phyloP scores from a whole-genome alignment of 2,888 invertebrate species.

The Caenorhabditis macrosperma region DNA sequence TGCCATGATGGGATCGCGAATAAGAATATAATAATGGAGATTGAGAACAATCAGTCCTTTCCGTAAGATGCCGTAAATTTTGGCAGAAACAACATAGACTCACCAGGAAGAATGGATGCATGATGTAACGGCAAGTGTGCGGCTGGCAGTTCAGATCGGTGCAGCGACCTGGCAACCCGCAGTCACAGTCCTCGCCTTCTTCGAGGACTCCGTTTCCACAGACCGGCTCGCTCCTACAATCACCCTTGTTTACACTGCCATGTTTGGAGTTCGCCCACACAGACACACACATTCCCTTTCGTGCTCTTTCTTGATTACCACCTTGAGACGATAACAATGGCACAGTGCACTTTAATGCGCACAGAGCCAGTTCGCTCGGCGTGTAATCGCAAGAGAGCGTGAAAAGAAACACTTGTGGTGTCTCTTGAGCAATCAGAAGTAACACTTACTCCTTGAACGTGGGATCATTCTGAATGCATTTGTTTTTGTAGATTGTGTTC shows the following conservation, averaged over 20 bases:
- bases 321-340: constrained; percentile 37
- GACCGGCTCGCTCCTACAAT: constrained; percentile 66
- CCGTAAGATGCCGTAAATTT: no score
- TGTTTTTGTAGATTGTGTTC: constrained; percentile 75
- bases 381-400: neutral
- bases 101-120: constrained; percentile 67
- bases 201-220: constrained; percentile 77
- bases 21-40: constrained; percentile 4
- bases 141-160: constrained; percentile 72
- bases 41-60: constrained; percentile 5
- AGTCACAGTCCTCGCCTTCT: constrained; percentile 77
- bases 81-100: no score
- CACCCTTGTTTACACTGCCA: constrained; percentile 34
- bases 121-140: constrained; percentile 65
- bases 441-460: constrained; percentile 39
- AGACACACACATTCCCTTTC: constrained; percentile 22
- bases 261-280: constrained; percentile 43
- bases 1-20: constrained; percentile 8
- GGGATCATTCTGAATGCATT: constrained; percentile 64
- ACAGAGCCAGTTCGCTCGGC: constrained; percentile 3
- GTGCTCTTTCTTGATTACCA: constrained; percentile 50
- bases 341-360: constrained; percentile 35
- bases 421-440: neutral
- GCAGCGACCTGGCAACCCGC: constrained; percentile 71
- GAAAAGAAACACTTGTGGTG: neutral